phyloP scores from a whole-genome alignment of 2,797 vertebrate species.

The Malacoraja senta region DNA sequence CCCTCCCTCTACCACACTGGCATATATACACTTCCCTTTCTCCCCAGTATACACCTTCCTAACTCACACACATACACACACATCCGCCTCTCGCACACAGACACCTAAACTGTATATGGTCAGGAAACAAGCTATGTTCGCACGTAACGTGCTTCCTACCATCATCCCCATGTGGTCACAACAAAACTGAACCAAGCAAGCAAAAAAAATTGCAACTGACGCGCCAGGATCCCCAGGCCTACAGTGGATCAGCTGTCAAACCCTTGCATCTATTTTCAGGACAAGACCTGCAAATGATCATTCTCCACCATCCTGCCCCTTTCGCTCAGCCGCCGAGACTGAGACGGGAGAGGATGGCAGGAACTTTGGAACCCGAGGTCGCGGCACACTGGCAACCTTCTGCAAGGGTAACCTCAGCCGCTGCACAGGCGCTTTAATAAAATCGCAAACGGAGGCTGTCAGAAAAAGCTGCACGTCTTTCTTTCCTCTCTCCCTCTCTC shows the following conservation, averaged over 20 bases:
- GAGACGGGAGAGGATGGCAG: not conserved
- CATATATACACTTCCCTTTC: not conserved
- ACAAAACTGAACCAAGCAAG: slow-evolving; percentile 42
- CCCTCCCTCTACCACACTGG: not conserved
- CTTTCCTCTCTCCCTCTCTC: slow-evolving; percentile 40
- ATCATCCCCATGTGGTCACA: slow-evolving; percentile 46
- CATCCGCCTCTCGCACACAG: not conserved
- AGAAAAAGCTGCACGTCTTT: slow-evolving; percentile 41
- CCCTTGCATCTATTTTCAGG: slow-evolving; percentile 47
- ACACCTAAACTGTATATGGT: slow-evolving; percentile 7
- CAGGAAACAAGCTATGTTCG: not conserved
- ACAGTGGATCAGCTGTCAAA: slow-evolving; percentile 43
- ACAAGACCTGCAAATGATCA: slow-evolving; percentile 40
- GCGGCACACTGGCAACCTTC: slow-evolving; percentile 25
- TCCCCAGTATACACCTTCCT: not conserved
- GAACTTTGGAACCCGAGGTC: slow-evolving; percentile 17
- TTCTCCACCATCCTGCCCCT: not conserved
- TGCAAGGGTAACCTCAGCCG: slow-evolving; percentile 36
- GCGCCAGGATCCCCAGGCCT: slow-evolving; percentile 46
- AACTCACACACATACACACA: not conserved
- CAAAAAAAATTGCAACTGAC: slow-evolving; percentile 30
- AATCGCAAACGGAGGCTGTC: slow-evolving; percentile 31
- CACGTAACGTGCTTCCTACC: slow-evolving; percentile 35
- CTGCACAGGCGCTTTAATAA: slow-evolving; percentile 30
- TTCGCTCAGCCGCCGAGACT: not conserved